Conservation (phyloP, 1,140 invertebrate genomes). For the Drosophila bocki region DNA sequence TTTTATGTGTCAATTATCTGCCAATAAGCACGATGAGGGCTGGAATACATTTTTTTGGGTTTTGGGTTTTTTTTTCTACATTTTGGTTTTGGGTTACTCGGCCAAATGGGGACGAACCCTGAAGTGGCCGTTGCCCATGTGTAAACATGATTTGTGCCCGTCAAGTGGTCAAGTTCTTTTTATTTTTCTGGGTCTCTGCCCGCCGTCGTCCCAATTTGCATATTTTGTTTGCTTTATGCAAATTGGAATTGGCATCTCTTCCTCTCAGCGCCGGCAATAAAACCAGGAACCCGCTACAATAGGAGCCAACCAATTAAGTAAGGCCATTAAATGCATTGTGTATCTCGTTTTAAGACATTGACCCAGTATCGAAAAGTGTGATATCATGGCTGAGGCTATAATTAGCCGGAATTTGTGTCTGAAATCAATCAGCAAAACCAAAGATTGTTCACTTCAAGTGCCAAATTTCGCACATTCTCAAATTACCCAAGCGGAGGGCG, state of each 20-base stretch:
- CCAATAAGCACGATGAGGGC: constrained; percentile 66
- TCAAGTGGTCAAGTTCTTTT: constrained; percentile 62
- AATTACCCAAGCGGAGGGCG: constrained; percentile 8
- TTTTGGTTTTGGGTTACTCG: constrained; percentile 53
- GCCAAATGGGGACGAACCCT: constrained; percentile 50
- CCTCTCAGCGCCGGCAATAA: constrained; percentile 9
- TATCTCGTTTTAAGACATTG: constrained; percentile 29
- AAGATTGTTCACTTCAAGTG: constrained; percentile 4
- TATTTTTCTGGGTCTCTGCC: constrained; percentile 52
- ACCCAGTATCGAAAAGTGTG: constrained; percentile 28
- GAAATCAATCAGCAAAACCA: constrained; percentile 49
- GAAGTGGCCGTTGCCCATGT: constrained; percentile 60
- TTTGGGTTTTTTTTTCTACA: constrained; percentile 18
- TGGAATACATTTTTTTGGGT: constrained; percentile 13
- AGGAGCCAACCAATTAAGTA: constrained; percentile 50
- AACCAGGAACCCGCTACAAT: constrained; percentile 35
- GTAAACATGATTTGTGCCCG: constrained; percentile 80
- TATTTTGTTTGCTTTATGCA: constrained; percentile 74
- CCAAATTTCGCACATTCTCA: constrained; percentile 49
- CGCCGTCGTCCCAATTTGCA: constrained; percentile 50
- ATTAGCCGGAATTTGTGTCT: constrained; percentile 14
- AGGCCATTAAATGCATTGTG: constrained; percentile 40
- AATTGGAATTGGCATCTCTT: constrained; percentile 47
- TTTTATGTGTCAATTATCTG: constrained; percentile 84
- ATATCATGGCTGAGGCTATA: constrained; percentile 37